Conservation (phyloP, 2,888 invertebrate species). For the Spodoptera exigua region DNA sequence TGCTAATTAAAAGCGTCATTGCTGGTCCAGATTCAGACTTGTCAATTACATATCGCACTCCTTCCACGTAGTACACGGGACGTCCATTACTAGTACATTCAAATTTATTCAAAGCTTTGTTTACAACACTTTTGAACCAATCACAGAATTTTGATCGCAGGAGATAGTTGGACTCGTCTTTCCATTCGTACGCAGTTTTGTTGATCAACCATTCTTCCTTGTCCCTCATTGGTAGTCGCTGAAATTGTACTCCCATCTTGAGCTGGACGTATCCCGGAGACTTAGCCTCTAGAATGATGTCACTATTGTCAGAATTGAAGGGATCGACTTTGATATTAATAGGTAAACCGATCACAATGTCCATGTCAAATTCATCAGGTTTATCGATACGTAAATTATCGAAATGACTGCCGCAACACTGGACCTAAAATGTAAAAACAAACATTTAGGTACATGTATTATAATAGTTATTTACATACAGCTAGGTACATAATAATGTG, state of each 20-base stretch:
- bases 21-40: slow-evolving; percentile 86
- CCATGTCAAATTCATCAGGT: slow-evolving; percentile 90
- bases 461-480: too few relatives aligned
- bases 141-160: slow-evolving; percentile 80
- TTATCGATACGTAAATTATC: slow-evolving; percentile 88
- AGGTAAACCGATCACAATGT: slow-evolving; percentile 87
- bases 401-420: slow-evolving; percentile 90
- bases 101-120: slow-evolving; percentile 76
- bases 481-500: too few relatives aligned
- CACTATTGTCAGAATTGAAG: slow-evolving; percentile 65
- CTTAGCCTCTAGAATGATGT: slow-evolving; percentile 76
- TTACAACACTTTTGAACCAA: slow-evolving; percentile 88
- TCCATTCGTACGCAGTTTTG: slow-evolving; percentile 77
- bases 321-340: slow-evolving; percentile 66
- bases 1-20: slow-evolving; percentile 83
- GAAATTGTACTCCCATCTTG: slow-evolving; percentile 75
- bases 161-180: slow-evolving; percentile 77
- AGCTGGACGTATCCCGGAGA: slow-evolving; percentile 84
- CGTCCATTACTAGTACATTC: slow-evolving; percentile 18
- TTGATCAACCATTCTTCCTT: slow-evolving; percentile 69
- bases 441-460: too few relatives aligned
- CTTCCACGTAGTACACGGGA: slow-evolving; percentile 64
- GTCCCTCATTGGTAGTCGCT: slow-evolving; percentile 67
- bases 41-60: slow-evolving; percentile 75
- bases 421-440: slow-evolving; percentile 64